Evolutionary conservation across 2,797 vertebrate species (phyloP).

Genomic region (Hybognathus amarus): DNA sequence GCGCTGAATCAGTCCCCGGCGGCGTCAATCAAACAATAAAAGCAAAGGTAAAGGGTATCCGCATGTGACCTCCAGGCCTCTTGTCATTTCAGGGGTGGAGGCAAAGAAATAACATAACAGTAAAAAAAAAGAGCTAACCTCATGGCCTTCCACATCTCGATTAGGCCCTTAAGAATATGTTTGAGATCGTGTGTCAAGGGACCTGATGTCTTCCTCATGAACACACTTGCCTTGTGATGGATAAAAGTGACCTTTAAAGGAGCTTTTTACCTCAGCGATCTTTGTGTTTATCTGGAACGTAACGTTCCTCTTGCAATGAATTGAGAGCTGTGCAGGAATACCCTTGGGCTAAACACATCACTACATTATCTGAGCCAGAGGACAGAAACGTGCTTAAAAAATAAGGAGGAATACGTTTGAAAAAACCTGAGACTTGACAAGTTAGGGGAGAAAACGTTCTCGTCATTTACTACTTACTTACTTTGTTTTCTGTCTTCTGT

Average conservation of each 20-base stretch:
- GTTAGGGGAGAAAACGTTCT: not conserved
- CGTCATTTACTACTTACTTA: not conserved
- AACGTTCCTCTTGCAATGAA: not conserved
- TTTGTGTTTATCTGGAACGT: conserved; percentile 17
- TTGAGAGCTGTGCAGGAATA: not conserved
- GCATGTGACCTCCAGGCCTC: not conserved
- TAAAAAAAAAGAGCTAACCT: conserved; percentile 5
- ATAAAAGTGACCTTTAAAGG: conserved; percentile 50
- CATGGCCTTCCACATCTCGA: conserved; percentile 16
- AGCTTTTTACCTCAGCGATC: conserved; percentile 30
- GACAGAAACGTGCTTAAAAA: not conserved
- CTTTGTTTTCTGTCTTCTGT: not conserved
- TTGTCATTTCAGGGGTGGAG: conserved; percentile 16
- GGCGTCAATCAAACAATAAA: conserved; percentile 46
- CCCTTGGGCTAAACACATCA: not conserved
- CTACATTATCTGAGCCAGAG: not conserved
- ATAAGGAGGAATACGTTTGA: not conserved
- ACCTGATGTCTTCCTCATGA: conserved; percentile 42
- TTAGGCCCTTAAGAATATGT: conserved; percentile 32
- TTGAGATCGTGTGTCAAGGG: conserved; percentile 36
- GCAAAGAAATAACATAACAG: conserved; percentile 7
- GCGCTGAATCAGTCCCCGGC: not conserved
- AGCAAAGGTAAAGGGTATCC: conserved; percentile 23
- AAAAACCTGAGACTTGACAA: not conserved
- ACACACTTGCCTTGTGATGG: conserved; percentile 33